Evolutionary conservation across 1,140 invertebrate species (phyloP).

Genomic region (Ooceraea biroi): DNA sequence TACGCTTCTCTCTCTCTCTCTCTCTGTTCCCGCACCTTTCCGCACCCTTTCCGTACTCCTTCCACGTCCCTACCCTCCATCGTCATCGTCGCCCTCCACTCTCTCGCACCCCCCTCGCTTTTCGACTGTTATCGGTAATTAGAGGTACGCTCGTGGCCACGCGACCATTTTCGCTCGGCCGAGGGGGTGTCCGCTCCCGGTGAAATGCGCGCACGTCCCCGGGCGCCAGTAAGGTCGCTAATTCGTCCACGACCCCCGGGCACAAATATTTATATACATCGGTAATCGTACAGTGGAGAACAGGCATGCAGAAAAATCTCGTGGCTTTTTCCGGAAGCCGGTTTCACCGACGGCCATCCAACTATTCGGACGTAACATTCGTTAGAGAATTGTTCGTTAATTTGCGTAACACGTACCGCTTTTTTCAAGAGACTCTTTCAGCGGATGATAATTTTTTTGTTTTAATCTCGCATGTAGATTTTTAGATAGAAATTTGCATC

Average conservation of each 20-base stretch:
- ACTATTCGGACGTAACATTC: background rate
- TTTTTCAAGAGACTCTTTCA: no score
- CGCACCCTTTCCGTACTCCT: constrained; percentile 58
- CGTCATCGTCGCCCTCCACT: constrained; percentile 39
- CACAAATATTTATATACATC: constrained; percentile 62
- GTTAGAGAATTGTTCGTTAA: background rate
- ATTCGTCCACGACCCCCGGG: constrained; percentile 57
- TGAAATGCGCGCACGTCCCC: constrained; percentile 64
- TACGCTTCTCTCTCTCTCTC: constrained; percentile 35
- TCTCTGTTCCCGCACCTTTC: constrained; percentile 66
- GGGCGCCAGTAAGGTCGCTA: constrained; percentile 66
- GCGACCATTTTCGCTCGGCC: constrained; percentile 79
- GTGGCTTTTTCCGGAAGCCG: background rate
- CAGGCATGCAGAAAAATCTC: background rate
- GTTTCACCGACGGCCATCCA: background rate
- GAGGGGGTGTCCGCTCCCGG: constrained; percentile 58
- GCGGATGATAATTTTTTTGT: no score
- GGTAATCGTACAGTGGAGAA: constrained; percentile 29
- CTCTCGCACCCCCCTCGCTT: constrained; percentile 66
- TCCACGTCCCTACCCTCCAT: constrained; percentile 2
- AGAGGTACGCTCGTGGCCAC: constrained; percentile 84
- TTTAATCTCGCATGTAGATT: no score
- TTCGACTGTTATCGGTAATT: constrained; percentile 85
- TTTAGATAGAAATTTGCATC: no score
- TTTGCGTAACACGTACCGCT: no score